Base-by-base conservation (phyloP, 2,888 invertebrate genomes). In the Chymomyza procnemis region DNA sequence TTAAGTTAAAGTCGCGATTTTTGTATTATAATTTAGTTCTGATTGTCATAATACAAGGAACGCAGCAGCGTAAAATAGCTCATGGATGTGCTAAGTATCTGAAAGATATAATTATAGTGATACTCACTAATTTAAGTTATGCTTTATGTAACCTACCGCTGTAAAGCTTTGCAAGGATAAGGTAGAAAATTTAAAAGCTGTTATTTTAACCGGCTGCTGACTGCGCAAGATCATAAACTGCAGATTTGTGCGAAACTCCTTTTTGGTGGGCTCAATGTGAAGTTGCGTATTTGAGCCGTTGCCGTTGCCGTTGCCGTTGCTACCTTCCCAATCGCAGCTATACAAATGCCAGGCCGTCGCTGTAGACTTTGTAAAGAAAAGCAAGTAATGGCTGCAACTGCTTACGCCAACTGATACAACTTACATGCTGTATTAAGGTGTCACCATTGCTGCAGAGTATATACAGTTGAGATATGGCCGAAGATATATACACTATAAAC, bases 1-100 rank as follows among this genome's bases (percentile, higher is more conserved):
- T 6, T 47, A 47, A 47, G 9, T 47, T n/a, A 18, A 50, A 12
- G 34, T 12, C 12, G 34, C 12, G 34, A 12, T 41, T 26, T 2
- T 12, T 41, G 34, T 12, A 0, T 41, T 41, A 41, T 12, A 12
- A 41, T 8, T 50, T 3, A 50, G 19, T 50, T 50, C 9, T 76
- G 74, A 55, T 86, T 73, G 57, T 87, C 86, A 62, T 80, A 67
- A 54, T 81, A 88, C 46, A 90, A 76, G 6, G 89, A 90, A 68
- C 89, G 87, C 41, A 91, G 70, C 14, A 91, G 79, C 5, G 91
- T 90, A 61, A 91, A 91, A 71, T 91, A 91, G 34, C 90, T 90
- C 85, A 90, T 84, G 5, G 91, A 91, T n/a, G 91, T 84, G 57
- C 91, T 90, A 2, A 91, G 62, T 57, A 91, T 90, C 90, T 90